Conservation (phyloP, 2,888 invertebrate genomes). For the Autographa gamma region DNA sequence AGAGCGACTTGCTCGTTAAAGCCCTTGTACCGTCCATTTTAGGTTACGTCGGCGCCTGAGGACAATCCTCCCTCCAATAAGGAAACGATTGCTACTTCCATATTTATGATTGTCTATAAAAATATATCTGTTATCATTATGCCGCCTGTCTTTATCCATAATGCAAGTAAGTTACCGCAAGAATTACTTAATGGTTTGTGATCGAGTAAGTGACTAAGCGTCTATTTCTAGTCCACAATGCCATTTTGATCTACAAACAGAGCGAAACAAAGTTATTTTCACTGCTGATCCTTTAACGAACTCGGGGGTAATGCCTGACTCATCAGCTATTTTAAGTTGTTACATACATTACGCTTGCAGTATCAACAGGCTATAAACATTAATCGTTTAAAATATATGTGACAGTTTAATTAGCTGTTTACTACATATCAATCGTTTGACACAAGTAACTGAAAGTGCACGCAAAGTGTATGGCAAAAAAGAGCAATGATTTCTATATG, state of each 20-base stretch:
- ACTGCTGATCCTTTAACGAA: constrained; percentile 67
- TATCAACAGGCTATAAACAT: constrained; percentile 6
- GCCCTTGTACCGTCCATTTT: constrained; percentile 74
- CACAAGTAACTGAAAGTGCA: constrained; percentile 24
- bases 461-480: constrained; percentile 24
- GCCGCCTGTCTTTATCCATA: constrained; percentile 32
- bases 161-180: constrained; percentile 35
- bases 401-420: constrained; percentile 28
- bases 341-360: constrained; percentile 67
- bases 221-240: constrained; percentile 66
- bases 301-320: constrained; percentile 71
- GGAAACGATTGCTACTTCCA: constrained; percentile 65
- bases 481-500: constrained; percentile 26
- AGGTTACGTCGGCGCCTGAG: constrained; percentile 71
- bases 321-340: constrained; percentile 79
- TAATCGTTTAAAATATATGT: constrained; percentile 9
- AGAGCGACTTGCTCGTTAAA: constrained; percentile 74
- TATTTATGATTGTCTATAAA: constrained; percentile 56
- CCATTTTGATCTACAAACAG: constrained; percentile 70
- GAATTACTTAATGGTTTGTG: constrained; percentile 34
- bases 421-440: constrained; percentile 28
- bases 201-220: constrained; percentile 63
- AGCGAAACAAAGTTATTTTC: constrained; percentile 72
- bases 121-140: constrained; percentile 24
- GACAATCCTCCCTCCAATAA: constrained; percentile 69